phyloP scores from a whole-genome alignment of 2,797 vertebrate species.

The Thunnus albacares region DNA sequence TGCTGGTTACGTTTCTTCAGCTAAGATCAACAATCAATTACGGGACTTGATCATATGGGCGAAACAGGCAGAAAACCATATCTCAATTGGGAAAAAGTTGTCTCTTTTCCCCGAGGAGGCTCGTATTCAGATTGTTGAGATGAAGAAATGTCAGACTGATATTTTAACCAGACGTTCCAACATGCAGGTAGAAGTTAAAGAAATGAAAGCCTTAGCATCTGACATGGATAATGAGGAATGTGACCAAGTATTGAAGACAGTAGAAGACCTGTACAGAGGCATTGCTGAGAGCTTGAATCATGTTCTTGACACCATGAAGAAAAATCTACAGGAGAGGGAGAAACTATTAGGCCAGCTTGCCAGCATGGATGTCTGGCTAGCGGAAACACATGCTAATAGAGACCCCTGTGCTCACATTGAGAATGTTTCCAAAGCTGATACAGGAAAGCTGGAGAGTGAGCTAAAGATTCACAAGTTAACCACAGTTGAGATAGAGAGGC shows the following conservation, averaged over 20 bases:
- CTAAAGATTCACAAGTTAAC: slow-evolving; percentile 74
- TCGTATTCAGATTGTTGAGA: slow-evolving; percentile 85
- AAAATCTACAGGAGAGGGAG: slow-evolving; percentile 84
- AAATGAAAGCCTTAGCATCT: slow-evolving; percentile 73
- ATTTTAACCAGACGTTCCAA: slow-evolving; percentile 81
- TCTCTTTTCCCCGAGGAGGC: slow-evolving; percentile 90
- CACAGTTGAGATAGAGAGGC: slow-evolving; percentile 82
- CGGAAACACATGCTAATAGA: slow-evolving; percentile 72
- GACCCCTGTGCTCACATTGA: slow-evolving; percentile 64
- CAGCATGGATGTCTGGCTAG: slow-evolving; percentile 84
- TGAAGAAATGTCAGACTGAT: slow-evolving; percentile 83
- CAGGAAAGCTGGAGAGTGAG: slow-evolving; percentile 80
- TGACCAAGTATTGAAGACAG: slow-evolving; percentile 76
- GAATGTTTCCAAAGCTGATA: slow-evolving; percentile 68
- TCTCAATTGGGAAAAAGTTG: slow-evolving; percentile 75
- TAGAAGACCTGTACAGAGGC: slow-evolving; percentile 85
- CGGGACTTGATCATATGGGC: slow-evolving; percentile 87
- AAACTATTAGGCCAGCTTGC: slow-evolving; percentile 83
- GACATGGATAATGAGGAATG: slow-evolving; percentile 72
- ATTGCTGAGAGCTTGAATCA: slow-evolving; percentile 83
- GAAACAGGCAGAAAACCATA: slow-evolving; percentile 82
- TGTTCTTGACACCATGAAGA: slow-evolving; percentile 85
- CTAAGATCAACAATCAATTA: slow-evolving; percentile 80
- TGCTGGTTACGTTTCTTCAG: slow-evolving; percentile 52
- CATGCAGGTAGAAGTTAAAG: slow-evolving; percentile 79